Conservation (phyloP, 1,140 invertebrate genomes). For the Colletes gigas region DNA sequence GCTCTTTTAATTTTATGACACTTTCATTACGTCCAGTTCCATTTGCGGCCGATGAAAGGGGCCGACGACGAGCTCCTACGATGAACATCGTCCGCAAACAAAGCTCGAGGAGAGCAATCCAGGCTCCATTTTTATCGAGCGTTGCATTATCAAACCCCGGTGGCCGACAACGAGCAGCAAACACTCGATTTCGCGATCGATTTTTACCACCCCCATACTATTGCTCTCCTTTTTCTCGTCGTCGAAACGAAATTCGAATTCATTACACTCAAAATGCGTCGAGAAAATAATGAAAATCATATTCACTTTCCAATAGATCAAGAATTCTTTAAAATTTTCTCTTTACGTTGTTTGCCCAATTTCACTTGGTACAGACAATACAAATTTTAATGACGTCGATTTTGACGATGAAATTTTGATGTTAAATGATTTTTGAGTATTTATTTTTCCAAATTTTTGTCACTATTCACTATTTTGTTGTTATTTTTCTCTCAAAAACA, state of each 20-base stretch:
- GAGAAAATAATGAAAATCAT: too few relatives aligned
- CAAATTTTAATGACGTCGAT: too few relatives aligned
- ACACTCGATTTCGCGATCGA: conserved; percentile 37
- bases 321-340: too few relatives aligned
- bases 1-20: conserved; percentile 46
- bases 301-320: too few relatives aligned
- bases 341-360: too few relatives aligned
- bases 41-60: conserved; percentile 30
- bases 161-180: conserved; percentile 37
- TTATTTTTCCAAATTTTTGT: too few relatives aligned
- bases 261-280: not conserved
- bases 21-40: conserved; percentile 29
- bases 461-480: too few relatives aligned
- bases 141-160: conserved; percentile 8
- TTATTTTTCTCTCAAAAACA: too few relatives aligned
- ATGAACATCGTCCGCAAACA: conserved; percentile 8
- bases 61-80: not conserved
- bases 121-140: conserved; percentile 40
- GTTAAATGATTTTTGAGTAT: too few relatives aligned
- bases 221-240: not conserved
- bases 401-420: too few relatives aligned
- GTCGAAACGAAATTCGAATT: conserved; percentile 32
- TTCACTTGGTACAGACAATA: too few relatives aligned
- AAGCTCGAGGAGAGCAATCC: conserved; percentile 28
- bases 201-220: not conserved